These are phyloP conservation scores for Pterois miles DNA, from an alignment of 2,797 vertebrate genomes.

Conservation along the genomic window DNA sequence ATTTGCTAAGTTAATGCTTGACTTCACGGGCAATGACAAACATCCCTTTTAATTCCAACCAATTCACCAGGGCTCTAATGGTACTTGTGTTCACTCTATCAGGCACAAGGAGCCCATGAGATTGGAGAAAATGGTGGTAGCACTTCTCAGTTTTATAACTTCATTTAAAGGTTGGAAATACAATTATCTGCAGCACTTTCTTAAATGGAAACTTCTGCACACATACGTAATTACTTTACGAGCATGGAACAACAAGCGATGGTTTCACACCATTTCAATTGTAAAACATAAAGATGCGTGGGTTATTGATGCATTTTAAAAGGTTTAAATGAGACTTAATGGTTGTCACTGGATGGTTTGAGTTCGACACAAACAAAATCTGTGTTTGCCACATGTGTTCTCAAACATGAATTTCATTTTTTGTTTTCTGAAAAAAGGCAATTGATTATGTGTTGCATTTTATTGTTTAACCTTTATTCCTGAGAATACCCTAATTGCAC, in stretches of 20 bases:
- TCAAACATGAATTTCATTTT: not conserved
- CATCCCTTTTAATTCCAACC: constrained; percentile 45
- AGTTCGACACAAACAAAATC: not conserved
- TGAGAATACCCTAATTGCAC: too few relatives aligned
- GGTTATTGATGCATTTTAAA: not conserved
- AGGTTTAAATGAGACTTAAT: constrained; percentile 13
- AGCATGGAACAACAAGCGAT: constrained; percentile 3
- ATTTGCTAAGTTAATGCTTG: constrained; percentile 35
- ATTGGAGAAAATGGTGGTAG: constrained; percentile 1
- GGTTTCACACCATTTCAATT: constrained; percentile 20
- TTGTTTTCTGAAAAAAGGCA: too few relatives aligned
- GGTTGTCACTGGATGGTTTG: not conserved
- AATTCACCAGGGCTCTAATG: constrained; percentile 33
- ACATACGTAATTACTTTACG: constrained; percentile 40
- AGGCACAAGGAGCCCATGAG: constrained; percentile 19
- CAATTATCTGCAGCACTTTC: constrained; percentile 35
- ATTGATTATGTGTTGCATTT: not conserved
- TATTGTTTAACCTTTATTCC: not conserved
- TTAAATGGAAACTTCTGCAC: constrained; percentile 33
- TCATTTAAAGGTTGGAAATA: constrained; percentile 37
- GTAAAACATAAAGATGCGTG: constrained; percentile 18
- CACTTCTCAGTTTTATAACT: constrained; percentile 22
- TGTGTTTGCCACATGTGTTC: not conserved
- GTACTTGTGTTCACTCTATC: constrained; percentile 27
- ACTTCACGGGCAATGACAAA: constrained; percentile 43